Conservation (phyloP, 1,140 invertebrate genomes). For the Anoplophora glabripennis region DNA sequence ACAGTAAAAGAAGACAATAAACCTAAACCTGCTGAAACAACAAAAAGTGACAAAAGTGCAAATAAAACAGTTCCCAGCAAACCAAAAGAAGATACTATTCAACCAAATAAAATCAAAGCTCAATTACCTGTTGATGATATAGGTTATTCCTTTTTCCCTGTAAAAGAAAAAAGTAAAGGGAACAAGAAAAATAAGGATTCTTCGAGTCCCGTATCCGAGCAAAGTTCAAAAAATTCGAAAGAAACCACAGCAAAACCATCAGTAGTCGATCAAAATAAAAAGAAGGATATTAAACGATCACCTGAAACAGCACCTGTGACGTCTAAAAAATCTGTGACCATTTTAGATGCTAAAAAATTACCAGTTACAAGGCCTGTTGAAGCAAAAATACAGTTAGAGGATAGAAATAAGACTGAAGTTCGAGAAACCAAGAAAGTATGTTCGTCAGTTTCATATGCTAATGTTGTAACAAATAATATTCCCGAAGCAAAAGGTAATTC, state of each 20-base stretch:
- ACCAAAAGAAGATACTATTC: background rate
- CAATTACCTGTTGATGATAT: constrained; percentile 10
- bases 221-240: constrained; percentile 18
- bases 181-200: constrained; percentile 15
- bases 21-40: background rate
- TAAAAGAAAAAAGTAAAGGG: constrained; percentile 27
- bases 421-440: constrained; percentile 34
- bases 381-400: background rate
- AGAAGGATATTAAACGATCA: background rate
- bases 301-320: constrained; percentile 8
- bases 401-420: constrained; percentile 13
- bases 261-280: constrained; percentile 30
- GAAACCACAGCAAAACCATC: constrained; percentile 16
- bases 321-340: constrained; percentile 1
- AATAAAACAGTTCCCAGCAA: constrained; percentile 2
- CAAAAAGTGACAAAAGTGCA: constrained; percentile 4
- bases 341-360: background rate
- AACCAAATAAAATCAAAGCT: background rate
- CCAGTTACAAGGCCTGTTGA: background rate
- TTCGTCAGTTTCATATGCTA: constrained; percentile 30
- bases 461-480: constrained; percentile 23
- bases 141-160: constrained; percentile 25
- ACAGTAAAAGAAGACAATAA: background rate
- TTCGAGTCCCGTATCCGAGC: constrained; percentile 12
- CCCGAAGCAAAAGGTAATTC: background rate